phyloP scores from a whole-genome alignment of 2,888 invertebrate genomes.

The Hyposoter didymator region DNA sequence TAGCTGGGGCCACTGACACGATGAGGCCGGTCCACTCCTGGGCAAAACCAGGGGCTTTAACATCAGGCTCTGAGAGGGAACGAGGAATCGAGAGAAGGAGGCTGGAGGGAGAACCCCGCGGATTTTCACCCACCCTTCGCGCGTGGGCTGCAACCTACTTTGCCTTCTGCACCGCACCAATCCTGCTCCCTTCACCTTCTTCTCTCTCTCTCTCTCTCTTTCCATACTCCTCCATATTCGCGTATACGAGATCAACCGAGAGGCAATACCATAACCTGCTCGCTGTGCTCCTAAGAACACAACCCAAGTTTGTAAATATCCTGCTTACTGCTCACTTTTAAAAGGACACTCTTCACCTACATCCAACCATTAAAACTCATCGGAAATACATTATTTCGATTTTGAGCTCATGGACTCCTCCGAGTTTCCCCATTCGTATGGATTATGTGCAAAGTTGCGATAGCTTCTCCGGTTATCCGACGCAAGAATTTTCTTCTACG shows the following conservation, averaged over 20 bases:
- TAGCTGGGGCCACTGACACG: constrained; percentile 79
- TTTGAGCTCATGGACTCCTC: background rate
- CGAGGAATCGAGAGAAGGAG: constrained; percentile 16
- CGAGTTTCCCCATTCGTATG: constrained; percentile 2
- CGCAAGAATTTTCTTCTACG: constrained; percentile 1
- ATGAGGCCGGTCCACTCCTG: constrained; percentile 74
- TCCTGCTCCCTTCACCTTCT: constrained; percentile 28
- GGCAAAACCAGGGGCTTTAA: constrained; percentile 68
- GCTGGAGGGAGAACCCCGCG: constrained; percentile 54
- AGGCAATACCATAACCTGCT: constrained; percentile 42
- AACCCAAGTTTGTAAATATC: constrained; percentile 32
- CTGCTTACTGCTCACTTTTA: background rate
- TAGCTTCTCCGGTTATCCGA: constrained; percentile 1
- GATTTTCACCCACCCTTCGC: constrained; percentile 71
- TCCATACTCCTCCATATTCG: constrained; percentile 21
- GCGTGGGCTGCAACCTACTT: constrained; percentile 76
- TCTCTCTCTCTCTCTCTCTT: constrained; percentile 3
- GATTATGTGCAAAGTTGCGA: background rate
- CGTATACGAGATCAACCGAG: constrained; percentile 34
- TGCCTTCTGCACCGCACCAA: constrained; percentile 66
- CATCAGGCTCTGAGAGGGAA: constrained; percentile 34
- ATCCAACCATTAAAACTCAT: background rate
- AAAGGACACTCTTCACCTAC: constrained; percentile 1
- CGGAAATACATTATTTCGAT: background rate
- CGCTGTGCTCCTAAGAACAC: constrained; percentile 15